Conservation (phyloP, 2,797 vertebrate species). For the Sebastes jordani region DNA sequence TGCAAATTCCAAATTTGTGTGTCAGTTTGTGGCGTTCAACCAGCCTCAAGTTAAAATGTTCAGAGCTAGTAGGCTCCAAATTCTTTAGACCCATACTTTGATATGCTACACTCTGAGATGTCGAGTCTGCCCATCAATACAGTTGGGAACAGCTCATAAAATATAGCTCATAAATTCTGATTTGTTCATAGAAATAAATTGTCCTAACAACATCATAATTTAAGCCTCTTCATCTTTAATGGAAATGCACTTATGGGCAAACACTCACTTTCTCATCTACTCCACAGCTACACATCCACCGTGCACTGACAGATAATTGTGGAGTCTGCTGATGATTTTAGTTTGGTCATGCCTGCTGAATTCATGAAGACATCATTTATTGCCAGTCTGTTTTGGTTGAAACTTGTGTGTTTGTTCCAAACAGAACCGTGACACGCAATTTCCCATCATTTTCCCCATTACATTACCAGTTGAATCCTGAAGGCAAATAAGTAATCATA, state of each 20-base stretch:
- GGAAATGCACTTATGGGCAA: constrained; percentile 7
- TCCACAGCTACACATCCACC: background rate
- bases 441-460: constrained; percentile 45
- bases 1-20: background rate
- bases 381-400: constrained; percentile 19
- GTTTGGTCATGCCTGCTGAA: constrained; percentile 44
- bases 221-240: constrained; percentile 16
- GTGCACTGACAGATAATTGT: constrained; percentile 1
- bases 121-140: background rate
- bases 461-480: constrained; percentile 48
- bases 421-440: constrained; percentile 39
- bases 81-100: background rate
- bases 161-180: background rate
- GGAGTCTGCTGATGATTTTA: constrained; percentile 26
- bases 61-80: background rate
- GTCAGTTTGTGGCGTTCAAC: background rate
- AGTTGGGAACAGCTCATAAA: background rate
- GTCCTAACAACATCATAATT: background rate
- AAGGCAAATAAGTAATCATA: constrained; percentile 59
- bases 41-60: background rate
- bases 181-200: background rate
- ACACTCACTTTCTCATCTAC: background rate
- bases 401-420: constrained; percentile 38
- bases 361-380: constrained; percentile 37
- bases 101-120: background rate